Conservation (phyloP, 2,888 invertebrate species). For the Odontocerum albicorne region DNA sequence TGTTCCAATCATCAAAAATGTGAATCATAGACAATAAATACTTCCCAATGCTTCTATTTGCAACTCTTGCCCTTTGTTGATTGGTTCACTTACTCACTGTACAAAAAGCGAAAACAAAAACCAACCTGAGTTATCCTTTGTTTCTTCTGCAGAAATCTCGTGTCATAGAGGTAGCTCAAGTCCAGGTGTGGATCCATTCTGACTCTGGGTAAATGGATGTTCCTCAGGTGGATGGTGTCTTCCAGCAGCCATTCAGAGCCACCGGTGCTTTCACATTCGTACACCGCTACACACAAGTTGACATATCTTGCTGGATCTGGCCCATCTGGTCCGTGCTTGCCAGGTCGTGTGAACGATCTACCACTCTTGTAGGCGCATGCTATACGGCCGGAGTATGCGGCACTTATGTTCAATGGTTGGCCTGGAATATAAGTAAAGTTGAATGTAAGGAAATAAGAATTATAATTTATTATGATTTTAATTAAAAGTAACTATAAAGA, state of each 20-base stretch:
- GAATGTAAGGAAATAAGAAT: background rate
- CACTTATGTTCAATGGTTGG: conserved; percentile 89
- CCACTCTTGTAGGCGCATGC: conserved; percentile 97
- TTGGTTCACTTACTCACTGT: too few relatives aligned
- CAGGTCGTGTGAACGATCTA: conserved; percentile 80
- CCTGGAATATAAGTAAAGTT: conserved; percentile 50
- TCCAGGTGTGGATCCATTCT: conserved; percentile 82
- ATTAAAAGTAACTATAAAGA: too few relatives aligned
- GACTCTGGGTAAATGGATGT: conserved; percentile 84
- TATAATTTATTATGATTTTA: too few relatives aligned
- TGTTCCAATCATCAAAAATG: too few relatives aligned
- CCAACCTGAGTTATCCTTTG: conserved; percentile 73
- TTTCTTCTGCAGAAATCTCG: conserved; percentile 77
- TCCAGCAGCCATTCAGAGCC: conserved; percentile 94
- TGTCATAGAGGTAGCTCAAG: conserved; percentile 79
- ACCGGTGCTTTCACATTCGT: conserved; percentile 98
- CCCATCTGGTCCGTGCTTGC: conserved; percentile 42
- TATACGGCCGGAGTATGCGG: conserved; percentile 96
- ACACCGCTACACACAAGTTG: conserved; percentile 92
- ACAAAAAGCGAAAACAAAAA: too few relatives aligned
- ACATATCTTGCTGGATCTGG: conserved; percentile 77
- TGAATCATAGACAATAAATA: too few relatives aligned
- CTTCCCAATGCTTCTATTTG: too few relatives aligned
- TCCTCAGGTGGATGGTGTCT: conserved; percentile 92
- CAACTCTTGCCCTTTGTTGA: too few relatives aligned